Evolutionary conservation across 2,888 invertebrate species (phyloP).

Genomic region (Alcis repandata): DNA sequence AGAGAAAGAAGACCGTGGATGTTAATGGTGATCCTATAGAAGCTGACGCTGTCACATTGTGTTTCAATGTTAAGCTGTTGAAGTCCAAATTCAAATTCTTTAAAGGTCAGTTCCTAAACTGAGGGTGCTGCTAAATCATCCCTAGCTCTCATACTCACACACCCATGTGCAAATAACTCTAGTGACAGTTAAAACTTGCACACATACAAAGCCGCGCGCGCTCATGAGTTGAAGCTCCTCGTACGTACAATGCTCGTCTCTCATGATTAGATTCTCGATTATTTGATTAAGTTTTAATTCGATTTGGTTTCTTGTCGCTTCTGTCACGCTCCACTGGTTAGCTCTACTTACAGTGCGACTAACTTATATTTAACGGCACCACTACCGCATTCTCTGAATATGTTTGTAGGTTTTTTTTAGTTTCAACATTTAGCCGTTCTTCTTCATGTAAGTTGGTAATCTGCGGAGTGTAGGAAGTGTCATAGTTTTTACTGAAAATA

Average conservation of each 20-base stretch:
- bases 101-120: no score
- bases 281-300: constrained; percentile 36
- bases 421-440: not conserved
- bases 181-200: not conserved
- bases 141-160: no score
- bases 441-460: not conserved
- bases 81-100: no score
- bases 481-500: constrained; percentile 17
- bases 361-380: not conserved
- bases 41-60: no score
- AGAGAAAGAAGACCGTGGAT: no score
- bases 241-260: constrained; percentile 37
- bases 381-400: not conserved
- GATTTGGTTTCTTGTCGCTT: constrained; percentile 32
- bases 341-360: constrained; percentile 2
- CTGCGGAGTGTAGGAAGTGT: constrained; percentile 6
- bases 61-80: no score
- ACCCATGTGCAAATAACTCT: no score
- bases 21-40: no score
- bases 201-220: constrained; percentile 6
- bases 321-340: constrained; percentile 19
- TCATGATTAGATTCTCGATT: constrained; percentile 37
- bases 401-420: no score
- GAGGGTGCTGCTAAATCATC: no score
- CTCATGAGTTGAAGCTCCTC: constrained; percentile 22